Evolutionary conservation across 37 sponge, comb jelly and placozoan genomes (phyloP).

Genomic region (Petrosia ficiformis): DNA sequence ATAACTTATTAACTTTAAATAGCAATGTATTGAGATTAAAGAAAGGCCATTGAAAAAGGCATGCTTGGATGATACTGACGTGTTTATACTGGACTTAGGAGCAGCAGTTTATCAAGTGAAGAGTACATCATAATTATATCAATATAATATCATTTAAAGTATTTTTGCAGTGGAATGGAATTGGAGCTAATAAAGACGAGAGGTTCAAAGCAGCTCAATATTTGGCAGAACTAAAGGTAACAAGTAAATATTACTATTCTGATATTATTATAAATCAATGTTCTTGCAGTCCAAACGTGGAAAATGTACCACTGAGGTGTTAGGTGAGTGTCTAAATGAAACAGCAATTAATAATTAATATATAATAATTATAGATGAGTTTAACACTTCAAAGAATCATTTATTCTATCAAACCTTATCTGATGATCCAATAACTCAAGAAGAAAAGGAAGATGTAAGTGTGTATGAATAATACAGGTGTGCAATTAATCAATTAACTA

Average conservation of each 20-base stretch:
- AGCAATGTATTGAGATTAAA: slow-evolving; percentile 22
- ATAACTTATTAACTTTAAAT: background rate
- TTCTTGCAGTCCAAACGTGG: slow-evolving; percentile 24
- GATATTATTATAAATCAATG: background rate
- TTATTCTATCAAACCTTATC: slow-evolving; percentile 54
- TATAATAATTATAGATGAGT: slow-evolving; percentile 37
- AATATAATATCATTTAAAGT: background rate
- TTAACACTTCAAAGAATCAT: slow-evolving; percentile 40
- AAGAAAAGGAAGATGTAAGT: slow-evolving; percentile 30
- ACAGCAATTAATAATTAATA: background rate
- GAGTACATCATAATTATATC: background rate
- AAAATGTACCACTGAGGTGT: slow-evolving; percentile 9
- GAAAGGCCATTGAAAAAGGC: slow-evolving; percentile 58
- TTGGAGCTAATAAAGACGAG: slow-evolving; percentile 82
- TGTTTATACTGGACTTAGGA: slow-evolving; percentile 83
- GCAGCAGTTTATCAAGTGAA: slow-evolving; percentile 63
- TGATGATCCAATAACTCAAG: slow-evolving; percentile 16
- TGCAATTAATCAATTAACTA: no score
- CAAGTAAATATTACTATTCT: background rate
- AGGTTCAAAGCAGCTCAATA: slow-evolving; percentile 69
- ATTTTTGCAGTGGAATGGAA: slow-evolving; percentile 65
- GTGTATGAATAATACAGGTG: background rate
- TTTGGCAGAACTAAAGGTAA: slow-evolving; percentile 53
- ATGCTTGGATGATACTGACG: slow-evolving; percentile 67
- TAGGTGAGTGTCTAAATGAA: slow-evolving; percentile 12